Evolutionary conservation across 2,113 vertebrate species (phyloP).

Genomic region (Psittacus erithacus): DNA sequence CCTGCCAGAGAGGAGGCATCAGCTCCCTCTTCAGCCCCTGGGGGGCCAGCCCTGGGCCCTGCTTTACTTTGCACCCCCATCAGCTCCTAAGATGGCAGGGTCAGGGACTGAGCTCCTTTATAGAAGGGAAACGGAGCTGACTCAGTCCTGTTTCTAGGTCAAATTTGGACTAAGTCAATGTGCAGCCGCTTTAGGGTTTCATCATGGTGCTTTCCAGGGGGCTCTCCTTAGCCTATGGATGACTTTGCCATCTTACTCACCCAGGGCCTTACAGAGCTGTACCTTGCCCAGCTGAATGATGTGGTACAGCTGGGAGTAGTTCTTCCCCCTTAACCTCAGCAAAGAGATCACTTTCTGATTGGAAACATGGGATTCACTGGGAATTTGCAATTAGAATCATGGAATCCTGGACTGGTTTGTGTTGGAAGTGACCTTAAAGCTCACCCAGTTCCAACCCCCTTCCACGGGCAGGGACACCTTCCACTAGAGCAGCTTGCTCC

Average conservation of each 20-base stretch:
- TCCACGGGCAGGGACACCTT: neutral
- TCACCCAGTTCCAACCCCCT: neutral
- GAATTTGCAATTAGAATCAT: neutral
- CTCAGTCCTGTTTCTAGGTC: neutral
- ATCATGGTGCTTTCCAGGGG: neutral
- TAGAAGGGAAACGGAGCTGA: neutral
- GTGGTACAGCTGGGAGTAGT: neutral
- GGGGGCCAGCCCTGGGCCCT: neutral
- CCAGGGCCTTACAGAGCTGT: neutral
- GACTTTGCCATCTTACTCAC: neutral
- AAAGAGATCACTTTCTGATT: neutral
- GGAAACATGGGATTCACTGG: neutral
- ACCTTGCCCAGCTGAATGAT: neutral
- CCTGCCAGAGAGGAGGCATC: conserved; percentile 61
- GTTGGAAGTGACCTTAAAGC: neutral
- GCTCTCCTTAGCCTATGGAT: neutral
- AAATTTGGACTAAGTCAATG: neutral
- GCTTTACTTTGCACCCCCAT: neutral
- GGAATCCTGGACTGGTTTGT: neutral
- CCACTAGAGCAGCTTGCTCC: neutral
- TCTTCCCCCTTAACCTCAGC: neutral
- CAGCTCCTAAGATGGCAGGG: neutral
- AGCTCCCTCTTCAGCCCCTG: neutral
- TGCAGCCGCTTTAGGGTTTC: neutral
- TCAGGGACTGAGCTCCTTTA: neutral